phyloP scores from a whole-genome alignment of 2,888 invertebrate species.

The Hypselothyrea guttata region DNA sequence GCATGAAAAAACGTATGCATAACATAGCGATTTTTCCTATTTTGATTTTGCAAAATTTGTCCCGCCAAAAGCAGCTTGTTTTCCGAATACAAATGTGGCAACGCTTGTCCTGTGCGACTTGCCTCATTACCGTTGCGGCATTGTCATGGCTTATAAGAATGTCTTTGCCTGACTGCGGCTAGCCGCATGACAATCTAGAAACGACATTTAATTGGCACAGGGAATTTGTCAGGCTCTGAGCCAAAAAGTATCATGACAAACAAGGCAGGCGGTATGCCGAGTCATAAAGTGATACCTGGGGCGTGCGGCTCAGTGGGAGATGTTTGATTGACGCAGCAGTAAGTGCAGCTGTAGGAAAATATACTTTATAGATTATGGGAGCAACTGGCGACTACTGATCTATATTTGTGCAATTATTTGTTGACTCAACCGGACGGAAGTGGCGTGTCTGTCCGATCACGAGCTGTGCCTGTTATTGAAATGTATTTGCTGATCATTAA shows the following conservation, averaged over 20 bases:
- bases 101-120: conserved; percentile 29
- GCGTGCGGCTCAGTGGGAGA: conserved; percentile 57
- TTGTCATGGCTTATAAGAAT: conserved; percentile 53
- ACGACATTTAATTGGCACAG: conserved; percentile 68
- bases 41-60: too few species aligned
- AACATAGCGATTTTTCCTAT: too few species aligned
- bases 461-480: conserved; percentile 43
- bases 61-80: too few species aligned
- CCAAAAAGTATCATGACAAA: conserved; percentile 42
- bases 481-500: conserved; percentile 65
- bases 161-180: conserved; percentile 33
- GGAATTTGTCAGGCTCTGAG: conserved; percentile 42
- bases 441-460: conserved; percentile 38
- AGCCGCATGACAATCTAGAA: conserved; percentile 58
- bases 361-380: neutral
- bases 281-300: conserved; percentile 43
- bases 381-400: conserved; percentile 24
- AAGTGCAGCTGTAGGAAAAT: conserved; percentile 37
- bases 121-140: conserved; percentile 58
- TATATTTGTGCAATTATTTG: conserved; percentile 29
- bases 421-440: conserved; percentile 65
- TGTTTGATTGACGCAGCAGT: conserved; percentile 64
- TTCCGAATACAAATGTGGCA: too few species aligned
- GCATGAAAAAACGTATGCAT: too few species aligned
- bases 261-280: conserved; percentile 35